A percentile compares a stretch with the other conserved stretches of the same genome.
Conservation (phyloP, 2,888 invertebrate species). For the Alloplasta piceator region DNA sequence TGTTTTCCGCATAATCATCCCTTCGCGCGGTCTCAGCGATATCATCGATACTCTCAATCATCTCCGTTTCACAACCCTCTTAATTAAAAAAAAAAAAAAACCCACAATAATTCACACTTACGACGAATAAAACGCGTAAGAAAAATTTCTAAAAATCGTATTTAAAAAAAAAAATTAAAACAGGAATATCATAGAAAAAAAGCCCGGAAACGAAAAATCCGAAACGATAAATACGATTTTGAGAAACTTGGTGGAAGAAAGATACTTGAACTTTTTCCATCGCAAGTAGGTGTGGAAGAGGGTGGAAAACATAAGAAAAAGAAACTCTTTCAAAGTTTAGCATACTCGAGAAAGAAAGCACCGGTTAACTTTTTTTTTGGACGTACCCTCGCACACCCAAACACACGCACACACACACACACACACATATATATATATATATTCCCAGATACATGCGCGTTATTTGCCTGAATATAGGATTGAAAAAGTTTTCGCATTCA, state of each 20-base stretch:
- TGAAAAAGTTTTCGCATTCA: conserved; percentile 41
- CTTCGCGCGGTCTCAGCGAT: conserved; percentile 31
- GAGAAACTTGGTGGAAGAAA: neutral
- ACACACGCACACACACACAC: too few species aligned
- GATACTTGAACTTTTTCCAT: conserved; percentile 33
- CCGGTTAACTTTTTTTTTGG: conserved; percentile 44
- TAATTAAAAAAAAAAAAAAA: neutral
- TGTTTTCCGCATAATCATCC: conserved; percentile 30
- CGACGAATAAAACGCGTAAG: neutral
- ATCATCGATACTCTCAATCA: conserved; percentile 5
- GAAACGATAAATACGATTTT: neutral
- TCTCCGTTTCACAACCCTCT: neutral
- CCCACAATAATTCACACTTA: neutral
- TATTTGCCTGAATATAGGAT: conserved; percentile 23
- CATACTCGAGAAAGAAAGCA: conserved; percentile 37
- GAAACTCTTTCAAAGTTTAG: conserved; percentile 37
- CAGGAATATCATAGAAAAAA: neutral
- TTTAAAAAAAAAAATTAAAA: neutral
- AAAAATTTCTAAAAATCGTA: neutral
- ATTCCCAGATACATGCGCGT: neutral
- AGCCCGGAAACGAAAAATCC: conserved; percentile 1
- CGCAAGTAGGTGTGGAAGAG: conserved; percentile 9
- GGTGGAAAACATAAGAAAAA: conserved; percentile 7
- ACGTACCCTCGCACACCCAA: too few species aligned
- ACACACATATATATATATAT: neutral